Evolutionary conservation across 2,113 vertebrate genomes (phyloP), one percentile per base, ranked within the genome.

Genomic region (Trichechus manatus): DNA sequence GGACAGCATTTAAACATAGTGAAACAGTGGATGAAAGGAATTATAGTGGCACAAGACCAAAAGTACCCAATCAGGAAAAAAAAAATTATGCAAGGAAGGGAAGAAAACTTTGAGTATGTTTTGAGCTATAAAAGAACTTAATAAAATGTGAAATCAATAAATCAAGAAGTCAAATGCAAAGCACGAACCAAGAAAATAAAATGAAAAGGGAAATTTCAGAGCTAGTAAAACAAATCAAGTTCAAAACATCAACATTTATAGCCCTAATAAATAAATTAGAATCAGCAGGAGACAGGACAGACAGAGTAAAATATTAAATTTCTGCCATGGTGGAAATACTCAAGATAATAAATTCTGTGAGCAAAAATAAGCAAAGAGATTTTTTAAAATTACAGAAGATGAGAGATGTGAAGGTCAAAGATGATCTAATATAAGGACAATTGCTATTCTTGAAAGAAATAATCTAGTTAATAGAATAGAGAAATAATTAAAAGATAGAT

Each of bases 81-180:
- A 56, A 56, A 56, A 15, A 92, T 72, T 95, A 33, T 72, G 13
- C n/a, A 70, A 91, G 44, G 64, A 92, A 77, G 33, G 29, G 80
- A 87, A 89, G 19, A 85, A 97, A 92, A 93, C 33, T 93, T 96
- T 84, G 90, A 95, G 87, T 92, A 29, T 89, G 23, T 89, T 91
- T 89, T 96, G 89, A 89, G 56, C 75, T 95, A 75, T 94, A 87
- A 93, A 72, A 93, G 63, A 89, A 98, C 84, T 97, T 97, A 96
- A 96, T 96, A 93, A 98, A 97, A 95, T 87, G 92, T n/a, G 90
- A 95, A 97, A 96, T 96, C 94, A 95, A 74, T 98, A 96, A 92
- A 94, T 95, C 47, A 95, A 72, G 59, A 92, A 70, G 80, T 92
- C 96, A 92, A 79, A 96, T 91, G 93, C 90, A 89, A 80, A 81